Base-by-base conservation (phyloP, 2,113 vertebrate genomes). In the Mystacornis crossleyi region DNA sequence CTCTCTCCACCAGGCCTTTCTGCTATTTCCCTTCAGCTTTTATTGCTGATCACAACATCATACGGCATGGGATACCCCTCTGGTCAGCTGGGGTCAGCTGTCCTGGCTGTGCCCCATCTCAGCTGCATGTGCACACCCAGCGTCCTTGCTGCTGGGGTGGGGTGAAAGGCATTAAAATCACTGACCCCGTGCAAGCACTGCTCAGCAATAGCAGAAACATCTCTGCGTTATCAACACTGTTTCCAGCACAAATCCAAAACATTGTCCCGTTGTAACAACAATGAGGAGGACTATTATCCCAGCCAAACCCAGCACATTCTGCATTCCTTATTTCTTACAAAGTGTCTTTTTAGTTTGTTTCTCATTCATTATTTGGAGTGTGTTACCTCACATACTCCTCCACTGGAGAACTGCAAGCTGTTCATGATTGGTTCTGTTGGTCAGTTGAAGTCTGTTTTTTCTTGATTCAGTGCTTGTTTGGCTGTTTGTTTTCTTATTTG, bases 141-240 rank as follows among this genome's bases (percentile, higher is more conserved):
- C 7, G n/a, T 62, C 3, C 29, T 47, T 2, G 0, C 8, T 64
- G 29, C 38, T 43, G 23, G 17, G 2, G 4, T 19, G 6, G 33
- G 10, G 5, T 38, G 15, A 75, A 17, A 14, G 18, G 20, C 20
- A 80, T 20, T 58, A 58, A 77, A 53, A n/a, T 21, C 50, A 50
- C 34, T 19, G 12, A 21, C 18, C 26, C 25, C 24, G 29, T 24
- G 50, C 15, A 50, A 70, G 17, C 3, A 4, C 24, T 51, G 17
- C 43, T 64, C 70, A 40, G 24, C 16, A 12, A 31, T 6, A 36
- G 28, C 1, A 5, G 38, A 69, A 69, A 19, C 23, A 38, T 17
- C 12, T 10, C 14, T 58, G 16, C n/a, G 3, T 9, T 43, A 47
- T 29, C 43, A 70, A 13, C 6, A 24, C 3, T 9, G 3, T 50